A percentile compares a stretch with the other conserved stretches of the same genome.
phyloP scores from a whole-genome alignment of 2,888 invertebrate species.

The Linnaemya vulpina region DNA sequence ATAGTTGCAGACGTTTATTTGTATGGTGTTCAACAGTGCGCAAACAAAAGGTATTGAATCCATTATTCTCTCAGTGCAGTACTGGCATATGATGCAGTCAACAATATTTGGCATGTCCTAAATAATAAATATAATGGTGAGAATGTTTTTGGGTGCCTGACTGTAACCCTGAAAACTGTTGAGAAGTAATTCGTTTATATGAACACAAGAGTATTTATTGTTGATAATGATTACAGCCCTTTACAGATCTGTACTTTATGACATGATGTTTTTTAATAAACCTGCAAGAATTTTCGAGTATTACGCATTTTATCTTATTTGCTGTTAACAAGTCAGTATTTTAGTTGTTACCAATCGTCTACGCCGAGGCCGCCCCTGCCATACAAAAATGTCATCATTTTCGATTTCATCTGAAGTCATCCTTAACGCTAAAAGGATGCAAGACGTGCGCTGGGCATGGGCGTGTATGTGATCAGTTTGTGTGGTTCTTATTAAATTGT shows the following conservation, averaged over 20 bases:
- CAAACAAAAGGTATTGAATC: slow-evolving; percentile 56
- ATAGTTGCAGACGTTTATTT: slow-evolving; percentile 56
- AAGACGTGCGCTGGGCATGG: not conserved
- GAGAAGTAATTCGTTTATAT: not conserved
- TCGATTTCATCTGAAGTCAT: slow-evolving; percentile 52
- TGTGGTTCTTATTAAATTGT: slow-evolving; percentile 74
- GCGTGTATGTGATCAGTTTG: slow-evolving; percentile 44
- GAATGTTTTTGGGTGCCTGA: not conserved
- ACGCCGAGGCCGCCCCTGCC: slow-evolving; percentile 33
- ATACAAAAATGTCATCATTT: slow-evolving; percentile 47
- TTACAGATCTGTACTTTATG: not conserved
- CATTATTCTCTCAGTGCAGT: slow-evolving; percentile 30
- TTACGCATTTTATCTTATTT: slow-evolving; percentile 50
- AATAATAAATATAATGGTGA: not conserved
- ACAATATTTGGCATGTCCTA: not conserved
- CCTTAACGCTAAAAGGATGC: slow-evolving; percentile 45
- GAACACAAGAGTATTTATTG: not conserved
- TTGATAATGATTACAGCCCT: not conserved
- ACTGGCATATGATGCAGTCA: slow-evolving; percentile 23
- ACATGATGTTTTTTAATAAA: slow-evolving; percentile 1
- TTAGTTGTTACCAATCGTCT: slow-evolving; percentile 35
- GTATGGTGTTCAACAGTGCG: slow-evolving; percentile 60
- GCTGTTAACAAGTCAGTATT: slow-evolving; percentile 38
- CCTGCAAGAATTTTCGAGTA: not conserved
- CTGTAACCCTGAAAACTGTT: not conserved